phyloP scores from a whole-genome alignment of 1,140 invertebrate genomes.

The Andricus grossulariae region DNA sequence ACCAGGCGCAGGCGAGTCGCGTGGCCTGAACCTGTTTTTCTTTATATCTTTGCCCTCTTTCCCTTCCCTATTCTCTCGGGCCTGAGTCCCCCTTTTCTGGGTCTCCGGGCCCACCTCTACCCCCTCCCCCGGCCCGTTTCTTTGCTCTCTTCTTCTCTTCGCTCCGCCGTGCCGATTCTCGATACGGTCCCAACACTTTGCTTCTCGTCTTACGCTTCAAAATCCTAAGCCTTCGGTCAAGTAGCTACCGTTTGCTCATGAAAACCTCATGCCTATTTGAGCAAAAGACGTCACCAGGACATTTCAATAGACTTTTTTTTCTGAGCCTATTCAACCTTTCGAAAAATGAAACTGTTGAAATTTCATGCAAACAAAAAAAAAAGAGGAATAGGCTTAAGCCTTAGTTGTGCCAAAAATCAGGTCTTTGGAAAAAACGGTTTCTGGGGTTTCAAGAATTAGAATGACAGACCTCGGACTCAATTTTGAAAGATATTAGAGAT shows the following conservation, averaged over 20 bases:
- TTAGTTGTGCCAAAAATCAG: no score
- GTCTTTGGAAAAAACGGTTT: no score
- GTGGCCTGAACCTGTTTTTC: constrained; percentile 67
- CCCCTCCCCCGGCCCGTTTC: constrained; percentile 37
- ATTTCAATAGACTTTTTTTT: neutral
- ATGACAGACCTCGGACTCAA: no score
- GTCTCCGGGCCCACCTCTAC: constrained; percentile 39
- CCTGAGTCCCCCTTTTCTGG: constrained; percentile 40
- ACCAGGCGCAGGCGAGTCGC: constrained; percentile 63
- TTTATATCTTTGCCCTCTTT: constrained; percentile 47
- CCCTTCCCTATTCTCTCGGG: constrained; percentile 42
- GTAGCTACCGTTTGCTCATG: constrained; percentile 41
- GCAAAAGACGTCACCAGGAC: constrained; percentile 35
- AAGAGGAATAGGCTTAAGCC: neutral
- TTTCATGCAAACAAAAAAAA: neutral
- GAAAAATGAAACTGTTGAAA: neutral
- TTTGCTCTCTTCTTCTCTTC: constrained; percentile 37
- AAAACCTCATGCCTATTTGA: constrained; percentile 28
- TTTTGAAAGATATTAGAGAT: no score
- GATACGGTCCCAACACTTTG: constrained; percentile 47
- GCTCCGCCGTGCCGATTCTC: neutral
- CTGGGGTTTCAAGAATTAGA: no score
- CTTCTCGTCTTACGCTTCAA: constrained; percentile 68
- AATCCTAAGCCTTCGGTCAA: constrained; percentile 41
- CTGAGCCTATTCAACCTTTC: neutral